A percentile compares a stretch with the other conserved stretches of the same genome.
Conservation (phyloP, 2,797 vertebrate genomes). For the Nyctalus aviator region DNA sequence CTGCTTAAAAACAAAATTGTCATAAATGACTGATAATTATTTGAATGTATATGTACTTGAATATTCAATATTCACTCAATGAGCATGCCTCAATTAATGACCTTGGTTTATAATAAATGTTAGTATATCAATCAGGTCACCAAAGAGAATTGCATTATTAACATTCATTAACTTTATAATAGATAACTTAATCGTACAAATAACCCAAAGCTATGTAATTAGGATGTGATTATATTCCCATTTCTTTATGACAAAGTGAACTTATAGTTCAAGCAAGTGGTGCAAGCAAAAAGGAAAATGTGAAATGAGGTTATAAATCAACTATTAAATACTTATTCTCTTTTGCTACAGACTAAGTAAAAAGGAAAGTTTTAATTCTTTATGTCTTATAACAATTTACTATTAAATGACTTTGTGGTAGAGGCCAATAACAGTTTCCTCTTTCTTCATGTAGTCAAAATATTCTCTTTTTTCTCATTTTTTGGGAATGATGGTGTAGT, state of each 20-base stretch:
- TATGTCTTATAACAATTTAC: constrained; percentile 55
- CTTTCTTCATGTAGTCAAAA: constrained; percentile 44
- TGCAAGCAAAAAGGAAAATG: constrained; percentile 65
- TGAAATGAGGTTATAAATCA: constrained; percentile 75
- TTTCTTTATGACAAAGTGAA: constrained; percentile 81
- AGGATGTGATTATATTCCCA: constrained; percentile 80
- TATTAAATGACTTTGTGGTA: constrained; percentile 52
- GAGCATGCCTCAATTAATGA: constrained; percentile 59
- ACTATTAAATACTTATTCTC: constrained; percentile 57
- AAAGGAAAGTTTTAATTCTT: constrained; percentile 56
- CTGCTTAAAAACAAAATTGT: constrained; percentile 70
- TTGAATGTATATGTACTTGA: neutral
- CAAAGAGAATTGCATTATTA: constrained; percentile 71
- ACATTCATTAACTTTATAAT: constrained; percentile 78
- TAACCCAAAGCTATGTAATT: constrained; percentile 81
- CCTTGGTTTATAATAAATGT: constrained; percentile 55
- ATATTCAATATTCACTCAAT: constrained; percentile 36
- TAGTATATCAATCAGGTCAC: constrained; percentile 72
- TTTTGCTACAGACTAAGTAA: constrained; percentile 32
- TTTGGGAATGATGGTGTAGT: neutral
- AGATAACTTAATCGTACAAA: constrained; percentile 81
- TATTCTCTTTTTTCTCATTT: neutral
- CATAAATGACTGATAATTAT: constrained; percentile 56
- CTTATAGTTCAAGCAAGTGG: constrained; percentile 68
- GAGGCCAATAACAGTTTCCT: neutral